Evolutionary conservation across 1,140 invertebrate species (phyloP).

Genomic region (Anastrepha obliqua): DNA sequence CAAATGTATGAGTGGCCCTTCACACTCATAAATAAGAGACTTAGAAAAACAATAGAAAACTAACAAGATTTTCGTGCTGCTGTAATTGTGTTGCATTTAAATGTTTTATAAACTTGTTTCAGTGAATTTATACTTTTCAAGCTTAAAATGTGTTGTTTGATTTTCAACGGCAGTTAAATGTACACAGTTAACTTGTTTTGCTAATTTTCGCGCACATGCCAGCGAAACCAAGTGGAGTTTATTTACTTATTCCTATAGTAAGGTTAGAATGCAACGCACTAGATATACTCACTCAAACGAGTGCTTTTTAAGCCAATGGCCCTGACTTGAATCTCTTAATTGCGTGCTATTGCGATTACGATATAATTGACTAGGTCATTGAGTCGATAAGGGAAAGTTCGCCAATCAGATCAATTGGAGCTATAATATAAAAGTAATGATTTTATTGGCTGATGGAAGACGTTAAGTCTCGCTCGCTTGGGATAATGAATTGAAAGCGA

Average conservation of each 20-base stretch:
- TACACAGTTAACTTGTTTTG: conserved; percentile 1
- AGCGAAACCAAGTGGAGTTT: too few relatives aligned
- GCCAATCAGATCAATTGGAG: too few relatives aligned
- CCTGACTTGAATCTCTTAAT: conserved; percentile 10
- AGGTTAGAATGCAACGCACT: too few relatives aligned
- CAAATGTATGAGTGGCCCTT: too few relatives aligned
- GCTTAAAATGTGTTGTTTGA: not conserved
- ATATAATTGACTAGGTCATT: not conserved
- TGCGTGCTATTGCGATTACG: not conserved
- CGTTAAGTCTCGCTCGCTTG: too few relatives aligned
- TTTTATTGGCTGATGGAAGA: too few relatives aligned
- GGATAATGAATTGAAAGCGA: too few relatives aligned
- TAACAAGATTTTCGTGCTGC: not conserved
- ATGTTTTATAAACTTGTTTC: not conserved
- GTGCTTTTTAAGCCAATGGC: not conserved
- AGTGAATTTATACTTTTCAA: not conserved
- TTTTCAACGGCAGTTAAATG: not conserved
- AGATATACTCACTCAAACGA: too few relatives aligned
- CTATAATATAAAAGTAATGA: too few relatives aligned
- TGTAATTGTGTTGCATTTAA: not conserved
- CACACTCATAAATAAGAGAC: not conserved
- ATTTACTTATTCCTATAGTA: too few relatives aligned
- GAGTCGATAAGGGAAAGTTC: not conserved
- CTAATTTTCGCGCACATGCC: not conserved
- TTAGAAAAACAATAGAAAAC: not conserved